Percentiles rank a stretch among this genome's conserved stretches.
phyloP scores from a whole-genome alignment of 1,140 invertebrate species.

The Drosophila parvula region DNA sequence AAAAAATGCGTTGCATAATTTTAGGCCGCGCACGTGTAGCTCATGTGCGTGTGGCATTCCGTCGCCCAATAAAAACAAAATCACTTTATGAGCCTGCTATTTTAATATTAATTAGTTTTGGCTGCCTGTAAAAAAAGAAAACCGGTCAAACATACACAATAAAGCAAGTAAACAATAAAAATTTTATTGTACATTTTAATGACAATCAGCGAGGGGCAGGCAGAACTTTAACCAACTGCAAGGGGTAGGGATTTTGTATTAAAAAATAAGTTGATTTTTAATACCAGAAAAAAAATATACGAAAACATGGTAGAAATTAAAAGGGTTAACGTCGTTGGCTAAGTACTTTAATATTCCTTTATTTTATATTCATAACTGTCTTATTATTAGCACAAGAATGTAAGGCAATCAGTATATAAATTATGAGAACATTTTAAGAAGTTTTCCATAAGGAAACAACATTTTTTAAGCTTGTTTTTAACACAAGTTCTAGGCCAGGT shows the following conservation, averaged over 20 bases:
- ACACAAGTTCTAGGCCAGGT: too few relatives aligned
- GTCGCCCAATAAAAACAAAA: conserved; percentile 40
- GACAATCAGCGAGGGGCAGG: conserved; percentile 2
- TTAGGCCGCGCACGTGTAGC: conserved; percentile 55
- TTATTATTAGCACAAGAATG: neutral
- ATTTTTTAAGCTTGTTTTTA: too few relatives aligned
- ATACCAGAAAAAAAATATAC: neutral
- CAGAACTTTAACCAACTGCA: neutral
- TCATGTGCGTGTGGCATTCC: conserved; percentile 12
- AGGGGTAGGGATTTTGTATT: neutral
- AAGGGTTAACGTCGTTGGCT: neutral
- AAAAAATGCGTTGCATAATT: conserved; percentile 70
- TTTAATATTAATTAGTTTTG: conserved; percentile 81
- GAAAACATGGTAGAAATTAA: neutral
- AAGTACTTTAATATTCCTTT: neutral
- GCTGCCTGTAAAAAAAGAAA: conserved; percentile 40
- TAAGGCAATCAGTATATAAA: neutral
- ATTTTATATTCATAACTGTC: neutral
- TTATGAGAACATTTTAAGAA: neutral
- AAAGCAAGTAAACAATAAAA: conserved; percentile 39
- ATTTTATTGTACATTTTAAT: conserved; percentile 52
- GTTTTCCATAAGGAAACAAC: too few relatives aligned
- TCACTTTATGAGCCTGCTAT: conserved; percentile 56
- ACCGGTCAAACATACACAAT: neutral
- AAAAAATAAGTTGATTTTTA: conserved; percentile 5